Percentiles rank a stretch among this genome's conserved stretches.
Evolutionary conservation across 2,797 vertebrate genomes (phyloP).

Genomic region (Anguilla megastoma): DNA sequence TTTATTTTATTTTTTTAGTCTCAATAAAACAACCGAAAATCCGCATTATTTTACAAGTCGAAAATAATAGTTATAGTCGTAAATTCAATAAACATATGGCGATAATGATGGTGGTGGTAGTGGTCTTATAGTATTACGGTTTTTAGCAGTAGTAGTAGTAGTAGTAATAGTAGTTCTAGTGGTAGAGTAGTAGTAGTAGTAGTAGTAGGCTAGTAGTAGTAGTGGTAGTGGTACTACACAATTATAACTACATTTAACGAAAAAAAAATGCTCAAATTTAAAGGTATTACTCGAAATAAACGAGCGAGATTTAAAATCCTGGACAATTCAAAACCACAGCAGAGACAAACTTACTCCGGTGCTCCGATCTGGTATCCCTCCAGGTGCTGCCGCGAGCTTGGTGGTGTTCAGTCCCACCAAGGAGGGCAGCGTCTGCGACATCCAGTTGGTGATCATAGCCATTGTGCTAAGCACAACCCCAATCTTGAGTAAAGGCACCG

Average conservation of each 20-base stretch:
- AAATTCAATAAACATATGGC: not conserved
- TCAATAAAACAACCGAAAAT: not conserved
- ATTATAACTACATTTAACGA: not conserved
- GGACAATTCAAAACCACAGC: not conserved
- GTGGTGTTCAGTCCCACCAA: constrained; percentile 94
- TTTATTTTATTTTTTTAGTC: not conserved
- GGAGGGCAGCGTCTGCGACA: constrained; percentile 92
- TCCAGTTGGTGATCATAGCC: constrained; percentile 98
- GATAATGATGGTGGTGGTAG: too few relatives aligned
- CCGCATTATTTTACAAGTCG: not conserved
- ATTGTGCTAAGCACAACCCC: constrained; percentile 95
- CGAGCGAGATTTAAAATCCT: not conserved
- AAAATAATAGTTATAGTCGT: not conserved
- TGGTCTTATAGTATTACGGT: not conserved
- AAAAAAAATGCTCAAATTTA: not conserved
- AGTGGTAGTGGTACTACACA: not conserved
- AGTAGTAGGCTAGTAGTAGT: not conserved
- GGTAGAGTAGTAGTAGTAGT: not conserved
- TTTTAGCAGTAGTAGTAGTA: not conserved
- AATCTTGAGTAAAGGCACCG: constrained; percentile 90
- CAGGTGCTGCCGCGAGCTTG: constrained; percentile 87
- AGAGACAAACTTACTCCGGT: constrained; percentile 84
- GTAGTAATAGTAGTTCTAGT: not conserved
- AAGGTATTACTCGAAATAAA: not conserved
- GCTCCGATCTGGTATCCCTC: constrained; percentile 88